Evolutionary conservation across 2,797 vertebrate genomes (phyloP).

Genomic region (Sebastes trivittatus): DNA sequence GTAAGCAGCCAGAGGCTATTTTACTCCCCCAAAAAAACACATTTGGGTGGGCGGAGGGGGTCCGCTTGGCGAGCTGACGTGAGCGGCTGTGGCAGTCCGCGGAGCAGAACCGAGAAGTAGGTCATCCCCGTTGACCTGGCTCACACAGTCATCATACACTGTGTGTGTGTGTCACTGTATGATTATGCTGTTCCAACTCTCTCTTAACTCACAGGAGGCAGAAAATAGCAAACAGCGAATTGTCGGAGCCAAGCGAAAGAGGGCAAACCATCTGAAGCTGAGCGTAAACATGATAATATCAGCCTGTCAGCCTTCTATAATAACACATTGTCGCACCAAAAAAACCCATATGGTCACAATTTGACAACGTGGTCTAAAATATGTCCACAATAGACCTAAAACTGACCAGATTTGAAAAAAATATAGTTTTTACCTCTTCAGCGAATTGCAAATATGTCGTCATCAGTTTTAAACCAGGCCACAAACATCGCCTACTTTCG

Average conservation of each 20-base stretch:
- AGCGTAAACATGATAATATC: slow-evolving; percentile 27
- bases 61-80: slow-evolving; percentile 82
- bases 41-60: slow-evolving; percentile 77
- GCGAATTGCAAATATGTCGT: not conserved
- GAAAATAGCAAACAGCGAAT: slow-evolving; percentile 42
- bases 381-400: too few species aligned
- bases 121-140: slow-evolving; percentile 91
- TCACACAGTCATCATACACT: slow-evolving; percentile 84
- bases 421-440: not conserved
- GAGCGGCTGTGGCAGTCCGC: slow-evolving; percentile 87
- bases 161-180: slow-evolving; percentile 44
- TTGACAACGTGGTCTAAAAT: not conserved
- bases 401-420: not conserved
- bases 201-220: slow-evolving; percentile 31
- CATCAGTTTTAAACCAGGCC: not conserved
- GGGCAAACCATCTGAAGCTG: slow-evolving; percentile 27
- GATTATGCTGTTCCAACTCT: slow-evolving; percentile 51
- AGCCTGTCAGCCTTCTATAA: not conserved
- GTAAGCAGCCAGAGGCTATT: slow-evolving; percentile 30
- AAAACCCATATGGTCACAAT: not conserved
- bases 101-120: slow-evolving; percentile 89
- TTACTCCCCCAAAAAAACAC: slow-evolving; percentile 63
- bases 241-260: slow-evolving; percentile 13
- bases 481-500: slow-evolving; percentile 2
- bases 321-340: not conserved